Evolutionary conservation across 1,140 invertebrate species (phyloP), one percentile per base, ranked within the genome.

Genomic region (Cherax destructor): DNA sequence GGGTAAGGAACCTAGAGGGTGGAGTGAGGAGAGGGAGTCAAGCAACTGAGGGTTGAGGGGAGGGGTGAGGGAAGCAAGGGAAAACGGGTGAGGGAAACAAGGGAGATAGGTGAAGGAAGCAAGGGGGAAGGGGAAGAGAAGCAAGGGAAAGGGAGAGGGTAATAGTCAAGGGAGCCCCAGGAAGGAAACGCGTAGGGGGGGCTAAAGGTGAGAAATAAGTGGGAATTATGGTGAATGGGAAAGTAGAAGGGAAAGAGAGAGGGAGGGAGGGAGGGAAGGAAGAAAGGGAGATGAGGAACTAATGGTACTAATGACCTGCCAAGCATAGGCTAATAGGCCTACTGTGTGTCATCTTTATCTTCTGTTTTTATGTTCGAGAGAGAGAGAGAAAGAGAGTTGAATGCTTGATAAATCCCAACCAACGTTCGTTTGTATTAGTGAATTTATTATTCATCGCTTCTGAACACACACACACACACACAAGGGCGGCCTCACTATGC

Each of bases 201-300:
- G 30, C 49, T n/a, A 81, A 50, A 50, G 16, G 50, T 10, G 80
- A 59, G 10, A n/a, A 50, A 49, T 52, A n/a, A 30, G 56, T 7
- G n/a, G 18, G 4, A 11, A 85, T 21, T 52, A 56, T 1, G 24
- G 11, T 7, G 21, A 30, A 56, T 79, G 78, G 18, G 61, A 50
- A 47, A 79, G 41, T 9, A 21, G 18, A 24, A 47, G 78, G 50
- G 86, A 81, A 47, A 78, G 61, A 52, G 76, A 78, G 74, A 78
- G 49, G 83, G 78, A 74, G 87, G 16, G 65, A 87, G 59, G 41
- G 86, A 79, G 50, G 61, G 24, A 87, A 56, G 59, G 76, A 74
- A 6, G 50, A 21, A 83, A 52, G 30, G 80, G 52, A 13, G n/a
- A 56, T 0, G 52, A 56, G 11, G 52, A 56, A 56, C 52, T 65